These are phyloP conservation scores for Chaetops frenatus DNA, from an alignment of 2,113 vertebrate species.

Conservation along the genomic window DNA sequence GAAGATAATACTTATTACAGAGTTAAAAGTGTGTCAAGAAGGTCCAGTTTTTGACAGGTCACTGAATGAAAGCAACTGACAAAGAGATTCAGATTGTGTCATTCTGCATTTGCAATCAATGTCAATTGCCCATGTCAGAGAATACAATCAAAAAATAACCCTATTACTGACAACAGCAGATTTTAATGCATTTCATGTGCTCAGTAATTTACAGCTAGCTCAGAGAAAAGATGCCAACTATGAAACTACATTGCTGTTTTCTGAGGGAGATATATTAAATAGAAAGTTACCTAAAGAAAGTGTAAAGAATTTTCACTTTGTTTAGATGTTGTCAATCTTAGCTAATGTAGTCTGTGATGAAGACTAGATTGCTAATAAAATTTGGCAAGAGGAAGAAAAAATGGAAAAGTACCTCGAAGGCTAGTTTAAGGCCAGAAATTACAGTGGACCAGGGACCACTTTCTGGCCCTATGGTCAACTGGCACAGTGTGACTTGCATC, in stretches of 20 bases:
- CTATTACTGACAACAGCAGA: background rate
- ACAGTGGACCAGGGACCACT: background rate
- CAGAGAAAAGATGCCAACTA: background rate
- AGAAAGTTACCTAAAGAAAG: background rate
- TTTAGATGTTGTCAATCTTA: background rate
- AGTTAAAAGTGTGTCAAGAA: background rate
- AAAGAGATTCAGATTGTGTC: background rate
- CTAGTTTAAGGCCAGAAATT: background rate
- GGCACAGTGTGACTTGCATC: background rate
- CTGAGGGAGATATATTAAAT: background rate
- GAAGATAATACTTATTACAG: background rate
- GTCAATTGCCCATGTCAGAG: background rate
- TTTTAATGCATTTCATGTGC: background rate
- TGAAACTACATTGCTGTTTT: background rate
- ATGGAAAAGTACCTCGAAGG: background rate
- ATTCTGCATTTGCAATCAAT: background rate
- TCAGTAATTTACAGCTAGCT: background rate
- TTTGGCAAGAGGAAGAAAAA: background rate
- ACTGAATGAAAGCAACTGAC: background rate
- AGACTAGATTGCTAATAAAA: background rate
- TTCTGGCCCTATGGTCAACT: background rate
- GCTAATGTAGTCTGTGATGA: background rate
- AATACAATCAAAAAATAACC: background rate
- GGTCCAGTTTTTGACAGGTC: slow-evolving; percentile 3
- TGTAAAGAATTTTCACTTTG: background rate